These are phyloP conservation scores for Ceratothoa steindachneri DNA, from an alignment of 2,888 invertebrate genomes.

Conservation along the genomic window DNA sequence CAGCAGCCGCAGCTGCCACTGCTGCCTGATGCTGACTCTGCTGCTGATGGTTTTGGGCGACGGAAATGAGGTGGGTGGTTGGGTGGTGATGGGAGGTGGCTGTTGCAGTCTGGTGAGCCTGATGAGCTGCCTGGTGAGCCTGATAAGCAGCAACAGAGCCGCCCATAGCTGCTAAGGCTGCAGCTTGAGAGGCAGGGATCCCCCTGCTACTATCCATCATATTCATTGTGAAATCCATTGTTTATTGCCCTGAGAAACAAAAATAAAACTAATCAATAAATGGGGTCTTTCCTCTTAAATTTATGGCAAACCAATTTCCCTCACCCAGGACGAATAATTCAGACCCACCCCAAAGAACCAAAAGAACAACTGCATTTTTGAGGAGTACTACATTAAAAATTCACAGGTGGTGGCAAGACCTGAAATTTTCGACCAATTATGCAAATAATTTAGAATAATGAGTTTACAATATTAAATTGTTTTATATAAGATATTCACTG, in stretches of 20 bases:
- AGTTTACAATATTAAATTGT: too few relatives aligned
- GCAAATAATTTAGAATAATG: too few relatives aligned
- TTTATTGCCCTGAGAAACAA: neutral
- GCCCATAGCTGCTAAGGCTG: conserved; percentile 40
- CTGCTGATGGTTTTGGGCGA: conserved; percentile 19
- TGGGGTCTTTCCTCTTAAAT: too few relatives aligned
- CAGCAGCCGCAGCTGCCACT: conserved; percentile 18
- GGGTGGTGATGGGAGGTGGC: conserved; percentile 1
- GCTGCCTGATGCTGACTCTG: conserved; percentile 22
- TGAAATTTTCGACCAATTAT: too few relatives aligned
- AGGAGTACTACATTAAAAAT: too few relatives aligned
- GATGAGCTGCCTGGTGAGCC: conserved; percentile 35
- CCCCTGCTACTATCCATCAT: conserved; percentile 47
- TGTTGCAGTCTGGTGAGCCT: conserved; percentile 28
- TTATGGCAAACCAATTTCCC: too few relatives aligned
- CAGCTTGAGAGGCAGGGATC: conserved; percentile 34
- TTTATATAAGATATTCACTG: too few relatives aligned
- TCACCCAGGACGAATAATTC: too few relatives aligned
- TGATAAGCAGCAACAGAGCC: conserved; percentile 38
- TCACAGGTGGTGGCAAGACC: too few relatives aligned
- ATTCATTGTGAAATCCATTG: conserved; percentile 47
- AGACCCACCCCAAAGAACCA: too few relatives aligned
- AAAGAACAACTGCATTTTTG: too few relatives aligned
- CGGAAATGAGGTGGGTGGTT: neutral
- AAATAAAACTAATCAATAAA: too few relatives aligned